Evolutionary conservation across 1,140 invertebrate species (phyloP), one percentile per base, ranked within the genome.

Genomic region (Neodiprion lecontei): DNA sequence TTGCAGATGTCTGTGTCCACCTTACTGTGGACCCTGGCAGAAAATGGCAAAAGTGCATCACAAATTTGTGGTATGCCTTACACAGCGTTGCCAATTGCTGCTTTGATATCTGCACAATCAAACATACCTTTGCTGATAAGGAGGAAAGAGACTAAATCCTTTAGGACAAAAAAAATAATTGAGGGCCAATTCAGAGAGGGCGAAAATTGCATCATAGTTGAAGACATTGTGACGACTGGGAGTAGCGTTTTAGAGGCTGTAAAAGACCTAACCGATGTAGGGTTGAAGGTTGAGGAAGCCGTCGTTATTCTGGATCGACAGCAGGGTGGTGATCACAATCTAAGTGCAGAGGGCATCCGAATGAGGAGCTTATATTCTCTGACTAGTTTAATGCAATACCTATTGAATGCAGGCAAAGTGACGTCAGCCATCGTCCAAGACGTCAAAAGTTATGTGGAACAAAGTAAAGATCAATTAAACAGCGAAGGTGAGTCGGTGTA

Each of bases 181-280:
- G 98, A 99, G 89, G 99, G 98, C 0, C 90, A 92, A 69, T 99
- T 92, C 83, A 90, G 92, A 71, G 80, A 87, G 53, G 96, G 95
- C 3, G 92, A 98, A 75, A 92, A 85, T 5, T 98, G 96, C 82
- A 84, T 99, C 0, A 96, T 99, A 72, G 92, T 99, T 69, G 98
- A 99, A 90, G 98, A 99, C 90, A 96, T 99, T 12, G 94, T 99
- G 0, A 98, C 97, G 1, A 97, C 95, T 79, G 98, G 98, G 1
- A 93, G 93, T 1, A 99, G 97, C 85, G 93, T 99, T 69, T 83
- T 97, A 75, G 98, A 99, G 87, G 99, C 97, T 9, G 94, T 94
- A 2, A 88, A 17, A 17, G 17, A 17, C 17, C 17, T 17, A 17
- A 17, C 17, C 17, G 17, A 17, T 17, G 17, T 17, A 17, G 17